Evolutionary conservation across 2,888 invertebrate species (phyloP).

Genomic region (Harpagoxenus sublaevis): DNA sequence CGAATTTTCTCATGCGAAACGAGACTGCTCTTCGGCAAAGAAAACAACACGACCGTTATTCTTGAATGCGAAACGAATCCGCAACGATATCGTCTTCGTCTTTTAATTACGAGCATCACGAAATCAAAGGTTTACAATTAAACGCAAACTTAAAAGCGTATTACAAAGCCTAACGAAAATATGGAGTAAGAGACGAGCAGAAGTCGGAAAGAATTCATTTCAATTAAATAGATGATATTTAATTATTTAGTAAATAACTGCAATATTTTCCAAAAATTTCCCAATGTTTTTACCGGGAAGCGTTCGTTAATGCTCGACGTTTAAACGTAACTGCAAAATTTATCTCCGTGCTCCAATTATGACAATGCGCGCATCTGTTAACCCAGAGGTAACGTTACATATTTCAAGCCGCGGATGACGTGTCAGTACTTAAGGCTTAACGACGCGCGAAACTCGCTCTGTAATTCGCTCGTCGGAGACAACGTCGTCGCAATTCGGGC

Average conservation of each 20-base stretch:
- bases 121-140: not conserved
- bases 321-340: constrained; percentile 27
- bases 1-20: constrained; percentile 19
- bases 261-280: not conserved
- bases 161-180: not conserved
- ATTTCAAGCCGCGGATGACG: constrained; percentile 36
- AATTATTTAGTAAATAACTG: not conserved
- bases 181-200: not conserved
- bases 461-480: constrained; percentile 33
- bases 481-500: constrained; percentile 31
- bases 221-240: not conserved
- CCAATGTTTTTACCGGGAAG: not conserved
- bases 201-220: not conserved
- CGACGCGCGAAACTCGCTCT: constrained; percentile 44
- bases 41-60: constrained; percentile 22
- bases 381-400: constrained; percentile 30
- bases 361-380: constrained; percentile 27
- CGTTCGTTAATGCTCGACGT: constrained; percentile 1
- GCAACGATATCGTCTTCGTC: not conserved
- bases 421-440: constrained; percentile 44
- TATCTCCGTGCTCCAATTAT: constrained; percentile 28
- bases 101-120: not conserved
- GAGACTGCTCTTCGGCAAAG: not conserved
- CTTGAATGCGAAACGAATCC: constrained; percentile 7
- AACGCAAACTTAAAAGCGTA: not conserved